Evolutionary conservation across 2,113 vertebrate species (phyloP).

Genomic region (Pelecanus crispus): DNA sequence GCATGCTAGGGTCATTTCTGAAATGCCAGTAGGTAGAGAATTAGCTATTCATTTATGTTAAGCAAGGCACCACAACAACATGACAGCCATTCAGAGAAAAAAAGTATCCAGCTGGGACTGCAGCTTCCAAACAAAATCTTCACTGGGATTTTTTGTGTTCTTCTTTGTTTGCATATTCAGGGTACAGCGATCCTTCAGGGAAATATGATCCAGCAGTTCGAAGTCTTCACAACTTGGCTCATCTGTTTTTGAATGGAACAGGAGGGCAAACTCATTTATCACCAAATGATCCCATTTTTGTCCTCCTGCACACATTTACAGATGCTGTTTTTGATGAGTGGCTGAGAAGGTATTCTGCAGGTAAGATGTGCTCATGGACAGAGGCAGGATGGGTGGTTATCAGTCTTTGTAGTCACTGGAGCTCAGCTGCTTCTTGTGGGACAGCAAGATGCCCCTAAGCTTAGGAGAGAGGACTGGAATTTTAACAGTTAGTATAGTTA

Average conservation of each 20-base stretch:
- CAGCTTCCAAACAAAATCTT: background rate
- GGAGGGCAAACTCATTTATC: slow-evolving; percentile 96
- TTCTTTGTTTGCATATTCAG: slow-evolving; percentile 64
- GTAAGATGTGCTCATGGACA: slow-evolving; percentile 61
- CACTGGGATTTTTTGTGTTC: background rate
- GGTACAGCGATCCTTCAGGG: slow-evolving; percentile 91
- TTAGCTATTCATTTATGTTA: background rate
- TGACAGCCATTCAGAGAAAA: background rate
- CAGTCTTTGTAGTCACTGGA: background rate
- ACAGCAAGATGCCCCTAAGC: background rate
- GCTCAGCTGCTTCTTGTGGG: background rate
- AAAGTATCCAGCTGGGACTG: background rate
- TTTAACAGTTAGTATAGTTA: background rate
- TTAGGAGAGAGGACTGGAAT: background rate
- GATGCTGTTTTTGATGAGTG: slow-evolving; percentile 98
- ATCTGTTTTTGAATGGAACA: slow-evolving; percentile 95
- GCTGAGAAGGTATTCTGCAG: slow-evolving; percentile 85
- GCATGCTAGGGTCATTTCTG: background rate
- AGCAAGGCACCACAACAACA: background rate
- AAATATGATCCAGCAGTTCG: slow-evolving; percentile 88
- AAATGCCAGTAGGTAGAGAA: background rate
- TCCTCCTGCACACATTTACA: slow-evolving; percentile 93
- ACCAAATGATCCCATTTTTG: slow-evolving; percentile 95
- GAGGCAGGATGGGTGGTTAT: background rate
- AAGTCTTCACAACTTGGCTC: slow-evolving; percentile 96